phyloP scores from a whole-genome alignment of 2,888 invertebrate species.

The Lacanobia wlatinum region DNA sequence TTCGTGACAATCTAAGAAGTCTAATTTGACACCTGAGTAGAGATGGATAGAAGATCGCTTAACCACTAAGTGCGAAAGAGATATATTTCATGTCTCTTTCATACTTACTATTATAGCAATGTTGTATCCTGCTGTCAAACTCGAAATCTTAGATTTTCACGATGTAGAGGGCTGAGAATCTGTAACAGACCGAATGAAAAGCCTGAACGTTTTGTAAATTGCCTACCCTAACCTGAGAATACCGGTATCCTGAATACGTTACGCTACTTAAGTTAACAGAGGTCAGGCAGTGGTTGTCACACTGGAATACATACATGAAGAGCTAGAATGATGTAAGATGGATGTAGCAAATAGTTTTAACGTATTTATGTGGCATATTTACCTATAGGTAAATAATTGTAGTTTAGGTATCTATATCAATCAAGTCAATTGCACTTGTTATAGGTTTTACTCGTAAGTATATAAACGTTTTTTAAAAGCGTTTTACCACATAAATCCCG shows the following conservation, averaged over 20 bases:
- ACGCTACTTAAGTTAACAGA: constrained; percentile 1
- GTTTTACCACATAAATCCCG: constrained; percentile 20
- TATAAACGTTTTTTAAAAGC: constrained; percentile 11
- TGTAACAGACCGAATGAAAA: background rate
- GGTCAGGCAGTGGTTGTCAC: constrained; percentile 14
- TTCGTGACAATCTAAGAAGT: no score
- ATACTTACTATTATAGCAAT: no score
- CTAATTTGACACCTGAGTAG: no score
- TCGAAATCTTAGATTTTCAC: no score
- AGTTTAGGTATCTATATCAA: constrained; percentile 10
- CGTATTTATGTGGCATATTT: background rate
- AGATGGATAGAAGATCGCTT: no score
- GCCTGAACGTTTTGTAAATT: background rate
- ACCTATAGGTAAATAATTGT: background rate
- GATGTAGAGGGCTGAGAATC: no score
- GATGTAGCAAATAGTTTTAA: background rate
- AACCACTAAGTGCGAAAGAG: no score
- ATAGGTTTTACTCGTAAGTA: constrained; percentile 2
- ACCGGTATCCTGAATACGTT: constrained; percentile 7
- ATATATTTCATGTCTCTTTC: no score
- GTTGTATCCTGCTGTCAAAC: no score
- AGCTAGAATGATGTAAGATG: constrained; percentile 13
- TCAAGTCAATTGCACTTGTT: constrained; percentile 8
- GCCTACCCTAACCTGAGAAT: constrained; percentile 13
- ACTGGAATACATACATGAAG: no score